These are phyloP conservation scores for Pagrus major DNA, from an alignment of 2,113 vertebrate species.

Conservation along the genomic window DNA sequence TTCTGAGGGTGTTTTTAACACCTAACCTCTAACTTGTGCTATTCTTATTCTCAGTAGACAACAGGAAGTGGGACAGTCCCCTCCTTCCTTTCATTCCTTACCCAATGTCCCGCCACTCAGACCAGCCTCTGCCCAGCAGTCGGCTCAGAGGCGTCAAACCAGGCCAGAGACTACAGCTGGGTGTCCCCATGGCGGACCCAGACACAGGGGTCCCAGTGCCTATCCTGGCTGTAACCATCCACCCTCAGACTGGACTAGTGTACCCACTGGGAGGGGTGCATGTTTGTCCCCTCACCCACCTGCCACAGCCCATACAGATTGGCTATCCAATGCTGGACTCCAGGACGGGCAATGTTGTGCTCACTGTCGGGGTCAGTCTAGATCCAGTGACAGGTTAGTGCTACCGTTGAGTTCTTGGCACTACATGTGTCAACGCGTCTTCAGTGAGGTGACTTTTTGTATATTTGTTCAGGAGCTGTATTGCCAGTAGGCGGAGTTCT, in stretches of 20 bases:
- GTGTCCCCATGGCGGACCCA: conserved; percentile 88
- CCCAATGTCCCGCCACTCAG: conserved; percentile 79
- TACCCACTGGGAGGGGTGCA: conserved; percentile 88
- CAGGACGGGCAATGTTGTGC: conserved; percentile 82
- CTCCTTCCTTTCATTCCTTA: conserved; percentile 89
- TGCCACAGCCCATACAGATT: conserved; percentile 86
- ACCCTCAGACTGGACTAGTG: conserved; percentile 86
- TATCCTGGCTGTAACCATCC: conserved; percentile 89
- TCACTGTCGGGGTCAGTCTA: conserved; percentile 86
- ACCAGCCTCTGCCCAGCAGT: conserved; percentile 72
- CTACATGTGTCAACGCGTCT: neutral
- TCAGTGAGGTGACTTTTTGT: neutral
- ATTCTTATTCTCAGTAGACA: conserved; percentile 72
- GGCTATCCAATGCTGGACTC: conserved; percentile 88
- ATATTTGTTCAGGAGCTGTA: conserved; percentile 82
- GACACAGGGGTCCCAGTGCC: conserved; percentile 88
- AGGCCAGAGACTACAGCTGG: conserved; percentile 80
- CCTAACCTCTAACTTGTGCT: neutral
- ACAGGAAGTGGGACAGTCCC: conserved; percentile 80
- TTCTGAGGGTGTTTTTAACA: neutral
- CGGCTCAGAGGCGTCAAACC: conserved; percentile 81
- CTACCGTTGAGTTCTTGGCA: neutral
- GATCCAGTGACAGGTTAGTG: conserved; percentile 87
- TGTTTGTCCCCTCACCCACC: conserved; percentile 87
- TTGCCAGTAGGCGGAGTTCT: conserved; percentile 88